Base-by-base conservation (phyloP, 2,888 invertebrate species). In the Melangyna quadrimaculata region DNA sequence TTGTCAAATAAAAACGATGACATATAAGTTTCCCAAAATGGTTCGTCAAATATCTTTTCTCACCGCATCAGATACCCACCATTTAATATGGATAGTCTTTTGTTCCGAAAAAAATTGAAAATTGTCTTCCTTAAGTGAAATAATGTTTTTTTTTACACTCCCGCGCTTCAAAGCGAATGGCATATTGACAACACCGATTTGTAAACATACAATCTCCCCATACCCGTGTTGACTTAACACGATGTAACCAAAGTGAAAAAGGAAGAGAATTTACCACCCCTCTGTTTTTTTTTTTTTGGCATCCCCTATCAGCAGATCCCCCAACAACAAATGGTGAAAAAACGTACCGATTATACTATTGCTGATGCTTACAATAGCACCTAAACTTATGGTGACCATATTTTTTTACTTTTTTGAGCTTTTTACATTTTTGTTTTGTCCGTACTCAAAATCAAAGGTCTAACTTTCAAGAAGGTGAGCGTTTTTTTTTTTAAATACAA, bases 181-280 rank as follows among this genome's bases (percentile, higher is more conserved):
- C 79, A 80, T 69, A 80, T 80, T 84, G 84, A 84, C 80, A 80
- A 80, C 65, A 80, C 71, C 63, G 43, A 74, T 75, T 84, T 78
- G 67, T 77, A 69, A 51, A 51, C 57, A 74, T 63, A 51, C n/a
- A 51, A 32, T 75, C 55, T 53, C 12, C 45, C 45, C 45, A 29
- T 84, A 19, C 67, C 35, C 32, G 32, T 84, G 80, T 72, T 75
- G 71, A 67, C 67, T 51, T 72, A 43, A 48, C 37, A 75, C 79
- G 63, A 67, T 79, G 84, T 80, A 57, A 77, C 84, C 32, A 75
- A 75, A 77, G 43, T 67, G 19, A 79, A 79, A 70, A 10, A 65
- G 70, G 40, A 78, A 84, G 80, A 61, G 80, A 84, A 84, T 84
- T 71, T 57, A 43, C 70, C 65, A 32, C 51, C 79, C 37, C 67